Evolutionary conservation across 2,888 invertebrate species (phyloP), one percentile per base, ranked within the genome.

Genomic region (Beris chalybata): DNA sequence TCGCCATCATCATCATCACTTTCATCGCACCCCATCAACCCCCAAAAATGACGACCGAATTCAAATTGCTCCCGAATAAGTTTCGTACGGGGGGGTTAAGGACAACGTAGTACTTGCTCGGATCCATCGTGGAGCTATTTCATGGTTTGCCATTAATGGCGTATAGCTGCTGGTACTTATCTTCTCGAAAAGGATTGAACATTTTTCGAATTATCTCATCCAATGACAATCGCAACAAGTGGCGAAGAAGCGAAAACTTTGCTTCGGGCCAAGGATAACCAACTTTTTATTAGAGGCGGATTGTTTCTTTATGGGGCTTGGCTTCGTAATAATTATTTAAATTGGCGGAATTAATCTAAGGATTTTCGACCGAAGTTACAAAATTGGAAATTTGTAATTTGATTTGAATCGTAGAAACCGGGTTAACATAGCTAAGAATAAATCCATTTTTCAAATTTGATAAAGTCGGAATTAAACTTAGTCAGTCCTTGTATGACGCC

Each of bases 221-320:
- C 53, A 64, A 64, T 64, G 54, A 64, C 44, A 64, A 30, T 64
- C 64, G 64, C 64, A 54, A 53, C 64, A 64, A 64, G 64, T 64
- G 64, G 30, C 54, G 64, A 9, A 50, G 9, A 45, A 64, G 38
- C 9, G 52, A 50, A 52, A 50, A 47, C 15, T 38, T 52, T 52
- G 55, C 7, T 38, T 32, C 47, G 4, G 11, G 48, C 9, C 38
- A 38, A 38, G 38, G 9, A 3, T 3, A 38, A 38, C 5, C 5
- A 38, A 30, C 7, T 31, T 59, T 59, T 47, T 48, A 59, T 59
- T 59, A 47, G 47, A 48, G 47, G 48, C 31, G 38, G 38, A 38
- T 38, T 38, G 3, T 38, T 38, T 9, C 7, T 38, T 38, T 38
- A 5, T 5, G 7, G 5, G 5, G 1, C 9, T 7, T 38, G 38